Evolutionary conservation across 2,797 vertebrate species (phyloP).

Genomic region (Falco novaeseelandiae): DNA sequence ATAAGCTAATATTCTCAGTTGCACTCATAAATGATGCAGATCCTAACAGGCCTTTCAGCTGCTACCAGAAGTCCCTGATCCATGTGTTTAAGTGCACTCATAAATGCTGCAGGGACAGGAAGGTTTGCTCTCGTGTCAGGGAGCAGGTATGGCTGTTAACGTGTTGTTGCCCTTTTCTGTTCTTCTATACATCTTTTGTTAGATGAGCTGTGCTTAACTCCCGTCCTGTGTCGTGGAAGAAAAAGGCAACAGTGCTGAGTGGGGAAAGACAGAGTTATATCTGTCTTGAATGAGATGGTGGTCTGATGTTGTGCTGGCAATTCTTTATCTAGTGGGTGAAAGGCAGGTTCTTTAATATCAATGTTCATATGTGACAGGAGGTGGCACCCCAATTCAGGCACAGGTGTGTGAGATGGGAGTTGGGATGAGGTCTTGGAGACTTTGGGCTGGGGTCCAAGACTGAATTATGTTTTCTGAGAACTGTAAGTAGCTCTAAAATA

Average conservation of each 20-base stretch:
- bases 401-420: accelerated
- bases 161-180: not conserved
- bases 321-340: not conserved
- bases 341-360: not conserved
- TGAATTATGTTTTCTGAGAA: not conserved
- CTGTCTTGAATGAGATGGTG: not conserved
- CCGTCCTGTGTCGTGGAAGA: not conserved
- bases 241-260: not conserved
- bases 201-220: not conserved
- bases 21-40: conserved; percentile 64
- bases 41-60: conserved; percentile 19
- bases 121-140: not conserved
- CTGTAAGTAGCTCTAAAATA: not conserved
- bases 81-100: not conserved
- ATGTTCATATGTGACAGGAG: accelerated
- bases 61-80: not conserved
- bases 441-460: not conserved
- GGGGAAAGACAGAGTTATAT: not conserved
- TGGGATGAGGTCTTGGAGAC: not conserved
- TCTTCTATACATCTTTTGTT: not conserved
- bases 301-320: accelerated
- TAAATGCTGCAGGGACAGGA: not conserved
- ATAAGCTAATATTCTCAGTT: conserved; percentile 62
- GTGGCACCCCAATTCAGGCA: accelerated
- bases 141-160: not conserved